phyloP scores from a whole-genome alignment of 2,113 vertebrate species.

The Carassius carassius region DNA sequence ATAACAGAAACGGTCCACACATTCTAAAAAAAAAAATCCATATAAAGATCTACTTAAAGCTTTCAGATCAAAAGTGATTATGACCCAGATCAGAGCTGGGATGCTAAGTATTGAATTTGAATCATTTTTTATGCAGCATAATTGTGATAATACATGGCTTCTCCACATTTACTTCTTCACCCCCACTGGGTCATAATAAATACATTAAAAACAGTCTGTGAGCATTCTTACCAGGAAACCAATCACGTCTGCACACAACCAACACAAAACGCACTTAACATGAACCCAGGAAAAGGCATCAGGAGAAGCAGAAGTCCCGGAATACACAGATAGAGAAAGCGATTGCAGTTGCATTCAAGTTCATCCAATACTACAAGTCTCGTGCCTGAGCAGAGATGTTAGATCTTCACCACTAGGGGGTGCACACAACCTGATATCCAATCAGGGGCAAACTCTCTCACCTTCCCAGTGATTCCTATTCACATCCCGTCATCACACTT shows the following conservation, averaged over 20 bases:
- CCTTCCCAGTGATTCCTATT: neutral
- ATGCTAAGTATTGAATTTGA: conserved; percentile 51
- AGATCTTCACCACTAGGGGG: conserved; percentile 39
- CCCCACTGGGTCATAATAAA: conserved; percentile 83
- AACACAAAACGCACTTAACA: conserved; percentile 46
- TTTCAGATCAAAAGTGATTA: conserved; percentile 90
- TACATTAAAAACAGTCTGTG: conserved; percentile 75
- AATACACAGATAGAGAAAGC: conserved; percentile 50
- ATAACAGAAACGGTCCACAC: conserved; percentile 79
- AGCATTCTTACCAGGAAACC: conserved; percentile 63
- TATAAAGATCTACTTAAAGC: conserved; percentile 89
- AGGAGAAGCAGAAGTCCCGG: conserved; percentile 51
- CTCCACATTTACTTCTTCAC: conserved; percentile 77
- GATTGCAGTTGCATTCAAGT: conserved; percentile 58
- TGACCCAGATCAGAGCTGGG: conserved; percentile 73
- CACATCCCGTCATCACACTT: neutral
- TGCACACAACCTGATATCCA: neutral
- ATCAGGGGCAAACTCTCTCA: conserved; percentile 24
- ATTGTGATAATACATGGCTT: conserved; percentile 85
- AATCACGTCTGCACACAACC: conserved; percentile 62
- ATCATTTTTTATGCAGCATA: conserved; percentile 75
- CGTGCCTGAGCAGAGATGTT: conserved; percentile 42
- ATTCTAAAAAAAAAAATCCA: conserved; percentile 69
- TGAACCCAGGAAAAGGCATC: conserved; percentile 53
- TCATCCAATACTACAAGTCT: conserved; percentile 46